A percentile compares a stretch with the other conserved stretches of the same genome.
These are phyloP conservation scores for Australoheros facetus DNA, from an alignment of 2,797 vertebrate genomes.

Conservation along the genomic window DNA sequence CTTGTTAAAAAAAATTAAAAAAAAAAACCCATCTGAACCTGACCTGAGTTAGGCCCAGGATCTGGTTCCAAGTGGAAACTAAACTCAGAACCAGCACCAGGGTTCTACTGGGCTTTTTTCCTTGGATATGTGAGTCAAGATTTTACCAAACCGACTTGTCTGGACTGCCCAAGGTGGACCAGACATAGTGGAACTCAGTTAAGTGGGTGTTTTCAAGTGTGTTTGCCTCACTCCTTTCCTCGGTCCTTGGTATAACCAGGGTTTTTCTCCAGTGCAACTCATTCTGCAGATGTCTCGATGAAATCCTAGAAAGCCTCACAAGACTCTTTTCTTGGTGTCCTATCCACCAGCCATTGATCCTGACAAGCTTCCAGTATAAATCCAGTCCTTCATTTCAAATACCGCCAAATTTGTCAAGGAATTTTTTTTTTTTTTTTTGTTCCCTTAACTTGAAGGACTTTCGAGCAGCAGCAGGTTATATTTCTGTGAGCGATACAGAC, in stretches of 20 bases:
- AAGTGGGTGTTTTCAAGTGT: not conserved
- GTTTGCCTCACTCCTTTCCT: not conserved
- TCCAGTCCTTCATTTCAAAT: not conserved
- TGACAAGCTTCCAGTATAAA: not conserved
- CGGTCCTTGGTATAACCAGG: not conserved
- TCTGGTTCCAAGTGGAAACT: constrained; percentile 13
- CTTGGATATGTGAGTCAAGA: not conserved
- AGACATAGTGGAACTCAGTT: not conserved
- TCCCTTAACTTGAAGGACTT: not conserved
- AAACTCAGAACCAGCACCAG: constrained; percentile 15
- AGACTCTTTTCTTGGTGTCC: not conserved
- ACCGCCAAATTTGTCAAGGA: not conserved
- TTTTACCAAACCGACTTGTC: not conserved
- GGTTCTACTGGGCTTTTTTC: not conserved
- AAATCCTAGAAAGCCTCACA: not conserved
- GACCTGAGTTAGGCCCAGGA: not conserved
- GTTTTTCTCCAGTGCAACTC: not conserved
- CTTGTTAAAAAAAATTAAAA: not conserved
- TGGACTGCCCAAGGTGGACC: not conserved
- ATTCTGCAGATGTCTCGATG: not conserved
- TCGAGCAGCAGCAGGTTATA: not conserved
- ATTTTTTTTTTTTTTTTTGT: not conserved
- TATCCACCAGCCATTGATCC: not conserved
- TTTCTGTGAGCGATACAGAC: not conserved
- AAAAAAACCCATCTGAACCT: not conserved